These are phyloP conservation scores for Globodera ellingtonae DNA, from an alignment of 1,140 invertebrate species.

Conservation along the genomic window DNA sequence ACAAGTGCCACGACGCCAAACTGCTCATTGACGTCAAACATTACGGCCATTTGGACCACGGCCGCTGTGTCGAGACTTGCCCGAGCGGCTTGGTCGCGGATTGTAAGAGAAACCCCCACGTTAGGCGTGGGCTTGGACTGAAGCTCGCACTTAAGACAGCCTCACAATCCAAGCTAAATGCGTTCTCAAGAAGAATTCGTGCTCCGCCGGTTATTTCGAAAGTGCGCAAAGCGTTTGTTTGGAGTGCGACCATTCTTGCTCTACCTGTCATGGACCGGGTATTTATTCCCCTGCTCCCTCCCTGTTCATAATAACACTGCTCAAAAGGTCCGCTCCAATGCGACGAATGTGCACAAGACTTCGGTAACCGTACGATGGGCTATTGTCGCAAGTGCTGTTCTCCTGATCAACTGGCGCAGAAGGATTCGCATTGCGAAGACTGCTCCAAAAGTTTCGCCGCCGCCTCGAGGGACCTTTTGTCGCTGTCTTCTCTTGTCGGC, in stretches of 20 bases:
- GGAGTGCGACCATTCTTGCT: constrained; percentile 58
- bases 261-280: constrained; percentile 62
- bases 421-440: constrained; percentile 45
- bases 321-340: constrained; percentile 50
- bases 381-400: constrained; percentile 61
- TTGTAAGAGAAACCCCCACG: constrained; percentile 43
- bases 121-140: background rate
- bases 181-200: constrained; percentile 55
- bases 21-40: constrained; percentile 60
- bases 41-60: constrained; percentile 57
- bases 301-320: background rate
- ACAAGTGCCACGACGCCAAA: constrained; percentile 58
- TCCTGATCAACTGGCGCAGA: constrained; percentile 27
- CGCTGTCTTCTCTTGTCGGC: constrained; percentile 9
- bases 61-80: constrained; percentile 60
- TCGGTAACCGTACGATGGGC: constrained; percentile 55
- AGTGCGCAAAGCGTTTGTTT: constrained; percentile 45
- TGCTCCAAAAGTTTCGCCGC: constrained; percentile 14
- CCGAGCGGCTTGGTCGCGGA: constrained; percentile 58
- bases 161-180: constrained; percentile 58
- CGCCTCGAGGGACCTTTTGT: background rate
- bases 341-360: constrained; percentile 53
- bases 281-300: background rate
- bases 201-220: constrained; percentile 56
- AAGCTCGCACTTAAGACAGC: constrained; percentile 34